Evolutionary conservation across 2,113 vertebrate species (phyloP), one percentile per base, ranked within the genome.

Genomic region (Myotis brandtii): DNA sequence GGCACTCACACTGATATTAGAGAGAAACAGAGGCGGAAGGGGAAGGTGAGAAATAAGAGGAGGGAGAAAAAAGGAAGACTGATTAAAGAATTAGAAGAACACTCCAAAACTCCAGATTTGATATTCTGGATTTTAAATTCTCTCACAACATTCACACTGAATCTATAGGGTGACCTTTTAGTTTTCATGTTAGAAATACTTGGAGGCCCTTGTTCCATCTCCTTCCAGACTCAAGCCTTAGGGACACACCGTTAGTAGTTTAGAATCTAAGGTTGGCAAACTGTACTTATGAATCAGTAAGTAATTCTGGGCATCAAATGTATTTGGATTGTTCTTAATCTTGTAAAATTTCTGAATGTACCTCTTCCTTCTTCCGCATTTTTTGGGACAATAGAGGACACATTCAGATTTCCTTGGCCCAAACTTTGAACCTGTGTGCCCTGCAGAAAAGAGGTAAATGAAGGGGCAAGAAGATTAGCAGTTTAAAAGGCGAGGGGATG

Each of bases 401-500:
- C 32, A n/a, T n/a, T 77, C 30, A n/a, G 30, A 52, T 52, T 77
- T 77, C 48, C 17, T 21, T 11, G 48, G 75, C 75, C 73, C 73
- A 18, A 50, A 76, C 48, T 50, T 76, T 32, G 48, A 76, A 32
- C 30, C 32, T 10, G 46, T 76, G 18, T 50, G 46, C 46, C 30
- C 75, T n/a, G 48, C 46, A 77, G 46, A 77, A 50, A 50, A 52
- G 30, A 21, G 46, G 37, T 48, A 94, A 83, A 80, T 70, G 25
- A 92, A 91, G 3, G 64, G 48, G 80, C 34, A 81, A 96, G 69
- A 86, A 88, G 69, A 92, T 40, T 34, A 94, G 52, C 69, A 83
- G 23, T 48, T 48, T 73, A 85, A 82, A 64, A 59, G 66, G 59
- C 4, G 32, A 66, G 16, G 21, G 13, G 6, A 69, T 13, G 1